A percentile compares a stretch with the other conserved stretches of the same genome.
Conservation (phyloP, 2,888 invertebrate species). For the Synergus itoensis region DNA sequence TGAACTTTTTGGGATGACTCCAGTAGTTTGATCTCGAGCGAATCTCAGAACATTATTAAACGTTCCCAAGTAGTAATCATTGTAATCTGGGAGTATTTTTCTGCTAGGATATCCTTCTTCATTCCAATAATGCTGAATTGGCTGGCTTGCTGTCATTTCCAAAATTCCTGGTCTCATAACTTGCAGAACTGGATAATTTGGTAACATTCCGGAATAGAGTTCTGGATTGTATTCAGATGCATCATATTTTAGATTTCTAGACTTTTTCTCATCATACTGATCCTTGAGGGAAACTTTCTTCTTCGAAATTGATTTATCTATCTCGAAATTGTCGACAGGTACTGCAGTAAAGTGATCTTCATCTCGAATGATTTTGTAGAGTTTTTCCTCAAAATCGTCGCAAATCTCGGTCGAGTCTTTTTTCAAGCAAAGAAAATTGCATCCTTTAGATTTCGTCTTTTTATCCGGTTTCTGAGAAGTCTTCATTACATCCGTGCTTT, state of each 20-base stretch:
- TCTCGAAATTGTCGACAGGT: neutral
- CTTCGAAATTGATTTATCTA: neutral
- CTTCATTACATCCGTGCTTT: constrained; percentile 7
- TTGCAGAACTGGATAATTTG: neutral
- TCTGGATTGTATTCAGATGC: neutral
- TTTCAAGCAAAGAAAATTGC: neutral
- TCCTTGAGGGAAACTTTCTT: neutral
- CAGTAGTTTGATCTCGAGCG: neutral
- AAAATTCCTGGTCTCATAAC: neutral
- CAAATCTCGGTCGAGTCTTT: neutral
- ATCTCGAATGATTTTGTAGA: constrained; percentile 10
- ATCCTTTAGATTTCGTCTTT: neutral
- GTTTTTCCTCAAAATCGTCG: neutral
- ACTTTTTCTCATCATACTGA: neutral
- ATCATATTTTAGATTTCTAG: neutral
- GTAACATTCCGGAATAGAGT: neutral
- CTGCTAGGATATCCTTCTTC: neutral
- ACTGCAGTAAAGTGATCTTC: neutral
- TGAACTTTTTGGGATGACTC: neutral
- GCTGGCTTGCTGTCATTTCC: neutral
- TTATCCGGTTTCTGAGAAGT: neutral
- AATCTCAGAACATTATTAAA: neutral
- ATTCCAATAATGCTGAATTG: neutral
- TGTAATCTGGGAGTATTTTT: neutral
- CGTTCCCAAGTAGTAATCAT: neutral